These are phyloP conservation scores for Parnassius smintheus DNA, from an alignment of 2,888 invertebrate genomes.

Conservation along the genomic window DNA sequence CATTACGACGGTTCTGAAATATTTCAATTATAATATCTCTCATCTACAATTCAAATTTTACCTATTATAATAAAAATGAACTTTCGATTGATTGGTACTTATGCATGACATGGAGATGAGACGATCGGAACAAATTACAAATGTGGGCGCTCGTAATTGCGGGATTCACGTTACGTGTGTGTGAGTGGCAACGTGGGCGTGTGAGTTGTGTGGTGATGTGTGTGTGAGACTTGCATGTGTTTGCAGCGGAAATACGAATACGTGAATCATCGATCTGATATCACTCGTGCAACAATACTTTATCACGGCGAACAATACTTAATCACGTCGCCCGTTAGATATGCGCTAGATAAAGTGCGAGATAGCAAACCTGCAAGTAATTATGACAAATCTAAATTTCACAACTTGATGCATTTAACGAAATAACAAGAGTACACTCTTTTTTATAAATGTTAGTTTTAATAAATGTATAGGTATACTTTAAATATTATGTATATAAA, in stretches of 20 bases:
- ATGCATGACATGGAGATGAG: constrained; percentile 6
- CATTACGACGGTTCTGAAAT: not conserved
- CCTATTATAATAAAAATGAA: constrained; percentile 5
- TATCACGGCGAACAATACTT: constrained; percentile 20
- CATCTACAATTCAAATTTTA: constrained; percentile 9
- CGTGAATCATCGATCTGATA: constrained; percentile 22
- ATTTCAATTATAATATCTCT: constrained; percentile 2
- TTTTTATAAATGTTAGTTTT: too few relatives aligned
- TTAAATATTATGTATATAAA: too few relatives aligned
- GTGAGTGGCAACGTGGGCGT: constrained; percentile 9
- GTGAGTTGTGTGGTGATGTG: constrained; percentile 4
- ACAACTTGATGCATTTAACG: not conserved
- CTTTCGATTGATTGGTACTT: constrained; percentile 10
- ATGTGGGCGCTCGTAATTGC: constrained; percentile 26
- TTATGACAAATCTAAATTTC: constrained; percentile 20
- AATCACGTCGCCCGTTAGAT: constrained; percentile 16
- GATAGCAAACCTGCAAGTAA: constrained; percentile 15
- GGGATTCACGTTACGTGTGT: constrained; percentile 8
- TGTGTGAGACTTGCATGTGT: not conserved
- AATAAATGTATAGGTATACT: too few relatives aligned
- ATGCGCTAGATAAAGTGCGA: constrained; percentile 15
- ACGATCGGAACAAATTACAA: constrained; percentile 16
- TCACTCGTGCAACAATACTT: constrained; percentile 17
- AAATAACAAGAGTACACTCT: too few relatives aligned
- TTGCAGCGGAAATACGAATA: not conserved